Percentiles rank a stretch among this genome's conserved stretches.
Conservation (phyloP, 2,888 invertebrate genomes). For the Galerucella nymphaeae region DNA sequence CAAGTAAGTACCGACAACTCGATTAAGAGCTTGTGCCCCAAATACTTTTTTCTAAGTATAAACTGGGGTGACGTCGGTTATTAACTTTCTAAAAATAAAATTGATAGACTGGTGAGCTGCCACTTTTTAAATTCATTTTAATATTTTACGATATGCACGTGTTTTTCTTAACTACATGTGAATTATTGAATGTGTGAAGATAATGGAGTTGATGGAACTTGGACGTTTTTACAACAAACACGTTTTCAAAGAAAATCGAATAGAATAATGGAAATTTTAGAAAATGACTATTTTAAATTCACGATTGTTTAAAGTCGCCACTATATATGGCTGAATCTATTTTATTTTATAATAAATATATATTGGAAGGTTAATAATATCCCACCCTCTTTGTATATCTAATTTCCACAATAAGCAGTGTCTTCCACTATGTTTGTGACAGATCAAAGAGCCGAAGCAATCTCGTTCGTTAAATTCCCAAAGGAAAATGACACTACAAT, state of each 20-base stretch:
- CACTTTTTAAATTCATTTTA: constrained; percentile 52
- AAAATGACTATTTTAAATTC: no score
- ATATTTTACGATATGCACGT: constrained; percentile 48
- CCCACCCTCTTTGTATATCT: constrained; percentile 16
- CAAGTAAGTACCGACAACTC: not conserved
- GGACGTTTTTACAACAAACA: constrained; percentile 29
- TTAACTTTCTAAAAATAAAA: constrained; percentile 49
- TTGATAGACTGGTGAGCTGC: constrained; percentile 42
- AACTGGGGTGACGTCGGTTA: constrained; percentile 46
- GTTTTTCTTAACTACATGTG: constrained; percentile 38
- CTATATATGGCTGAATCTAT: no score
- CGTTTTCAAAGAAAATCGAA: constrained; percentile 17
- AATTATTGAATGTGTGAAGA: constrained; percentile 22
- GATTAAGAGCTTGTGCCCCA: not conserved
- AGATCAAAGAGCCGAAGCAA: constrained; percentile 32
- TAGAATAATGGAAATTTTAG: no score
- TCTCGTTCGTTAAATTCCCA: constrained; percentile 29
- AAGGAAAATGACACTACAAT: constrained; percentile 37
- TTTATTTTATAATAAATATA: not conserved
- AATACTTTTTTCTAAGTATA: constrained; percentile 42
- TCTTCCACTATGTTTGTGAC: constrained; percentile 6
- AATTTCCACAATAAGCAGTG: constrained; percentile 24
- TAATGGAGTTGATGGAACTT: constrained; percentile 13
- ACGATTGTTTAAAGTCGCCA: no score
- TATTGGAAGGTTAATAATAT: not conserved